Evolutionary conservation across 2,888 invertebrate genomes (phyloP).

Genomic region (Drymonia ruficornis): DNA sequence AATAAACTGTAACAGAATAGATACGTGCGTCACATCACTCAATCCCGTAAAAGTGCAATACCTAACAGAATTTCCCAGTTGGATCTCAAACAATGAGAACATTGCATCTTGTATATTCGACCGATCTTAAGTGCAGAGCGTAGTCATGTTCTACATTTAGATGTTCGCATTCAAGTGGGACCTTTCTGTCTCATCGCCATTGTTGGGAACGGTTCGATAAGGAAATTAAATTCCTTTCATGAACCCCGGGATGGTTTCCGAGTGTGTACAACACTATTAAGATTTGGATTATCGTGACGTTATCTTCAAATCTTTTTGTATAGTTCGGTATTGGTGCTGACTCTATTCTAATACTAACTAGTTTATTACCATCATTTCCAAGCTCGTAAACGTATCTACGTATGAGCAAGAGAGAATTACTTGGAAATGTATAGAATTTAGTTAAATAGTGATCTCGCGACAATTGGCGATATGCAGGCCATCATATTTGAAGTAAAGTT

Average conservation of each 20-base stretch:
- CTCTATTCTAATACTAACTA: too few species aligned
- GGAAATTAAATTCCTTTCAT: constrained; percentile 6
- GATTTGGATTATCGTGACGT: neutral
- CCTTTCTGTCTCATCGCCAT: constrained; percentile 5
- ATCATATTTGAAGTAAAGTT: too few species aligned
- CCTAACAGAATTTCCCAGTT: constrained; percentile 34
- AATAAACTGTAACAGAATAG: neutral
- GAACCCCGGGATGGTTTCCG: neutral
- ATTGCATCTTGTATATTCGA: constrained; percentile 52
- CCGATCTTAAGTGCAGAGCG: constrained; percentile 60
- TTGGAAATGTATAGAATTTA: too few species aligned
- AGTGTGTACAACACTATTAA: constrained; percentile 6
- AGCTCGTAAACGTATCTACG: too few species aligned
- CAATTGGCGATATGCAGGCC: too few species aligned
- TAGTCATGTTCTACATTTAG: constrained; percentile 57
- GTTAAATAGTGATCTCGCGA: too few species aligned
- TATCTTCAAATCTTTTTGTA: neutral
- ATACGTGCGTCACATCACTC: neutral
- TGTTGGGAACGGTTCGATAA: constrained; percentile 6
- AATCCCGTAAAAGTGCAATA: constrained; percentile 17
- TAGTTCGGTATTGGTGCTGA: too few species aligned
- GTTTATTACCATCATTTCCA: too few species aligned
- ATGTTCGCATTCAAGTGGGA: constrained; percentile 34
- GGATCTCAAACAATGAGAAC: constrained; percentile 47
- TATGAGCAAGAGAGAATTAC: too few species aligned